Conservation (phyloP, 2,113 vertebrate genomes). For the Ranitomeya imitator region DNA sequence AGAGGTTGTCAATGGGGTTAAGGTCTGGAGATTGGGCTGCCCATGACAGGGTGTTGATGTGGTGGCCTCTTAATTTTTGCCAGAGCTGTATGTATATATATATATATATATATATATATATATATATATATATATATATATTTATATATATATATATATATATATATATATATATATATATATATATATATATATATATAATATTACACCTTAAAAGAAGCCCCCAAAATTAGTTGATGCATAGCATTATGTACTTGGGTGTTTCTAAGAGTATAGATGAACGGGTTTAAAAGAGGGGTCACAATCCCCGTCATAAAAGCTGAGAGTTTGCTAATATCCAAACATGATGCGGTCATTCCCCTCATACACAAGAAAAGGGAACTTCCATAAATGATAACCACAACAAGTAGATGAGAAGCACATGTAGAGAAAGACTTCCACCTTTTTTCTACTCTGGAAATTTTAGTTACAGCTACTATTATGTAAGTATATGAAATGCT, state of each 20-base stretch:
- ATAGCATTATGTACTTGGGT: constrained; percentile 25
- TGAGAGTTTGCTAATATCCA: constrained; percentile 17
- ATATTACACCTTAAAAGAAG: not conserved
- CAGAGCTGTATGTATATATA: no score
- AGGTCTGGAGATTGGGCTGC: no score
- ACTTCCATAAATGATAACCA: constrained; percentile 38
- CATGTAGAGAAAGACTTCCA: constrained; percentile 48
- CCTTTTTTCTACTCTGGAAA: not conserved
- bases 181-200: no score
- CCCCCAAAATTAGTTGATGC: not conserved
- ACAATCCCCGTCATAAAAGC: constrained; percentile 30
- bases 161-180: no score
- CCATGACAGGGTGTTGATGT: no score
- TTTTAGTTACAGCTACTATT: not conserved
- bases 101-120: no score
- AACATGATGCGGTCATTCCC: not conserved
- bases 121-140: no score
- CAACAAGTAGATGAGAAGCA: constrained; percentile 33
- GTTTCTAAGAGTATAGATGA: constrained; percentile 47
- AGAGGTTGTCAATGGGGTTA: no score
- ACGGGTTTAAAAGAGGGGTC: constrained; percentile 38
- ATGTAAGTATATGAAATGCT: constrained; percentile 22
- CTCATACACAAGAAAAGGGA: constrained; percentile 29
- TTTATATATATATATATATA: no score
- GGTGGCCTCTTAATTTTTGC: no score